phyloP scores from a whole-genome alignment of 2,113 vertebrate species.

The Ammodytes marinus region DNA sequence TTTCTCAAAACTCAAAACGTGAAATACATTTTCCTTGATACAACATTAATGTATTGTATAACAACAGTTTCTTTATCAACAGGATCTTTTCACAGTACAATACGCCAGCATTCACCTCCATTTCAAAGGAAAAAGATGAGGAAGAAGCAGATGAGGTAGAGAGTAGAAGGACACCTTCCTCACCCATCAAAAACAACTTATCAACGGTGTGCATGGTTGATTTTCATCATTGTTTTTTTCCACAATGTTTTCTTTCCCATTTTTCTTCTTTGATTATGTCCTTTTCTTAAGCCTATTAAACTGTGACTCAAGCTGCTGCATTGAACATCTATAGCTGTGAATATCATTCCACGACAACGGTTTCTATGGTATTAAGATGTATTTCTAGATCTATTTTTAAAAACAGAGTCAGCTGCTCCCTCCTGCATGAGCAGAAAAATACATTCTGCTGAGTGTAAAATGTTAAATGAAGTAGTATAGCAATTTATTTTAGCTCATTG shows the following conservation, averaged over 20 bases:
- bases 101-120: not conserved
- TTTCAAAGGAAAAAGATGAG: conserved; percentile 2
- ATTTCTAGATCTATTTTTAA: not conserved
- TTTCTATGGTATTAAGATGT: not conserved
- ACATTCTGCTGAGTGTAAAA: not conserved
- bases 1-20: not conserved
- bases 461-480: not conserved
- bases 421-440: not conserved
- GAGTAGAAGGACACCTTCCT: not conserved
- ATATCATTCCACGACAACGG: not conserved
- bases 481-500: not conserved
- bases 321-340: not conserved
- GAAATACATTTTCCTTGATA: not conserved
- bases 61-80: conserved; percentile 23
- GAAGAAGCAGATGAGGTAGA: conserved; percentile 7
- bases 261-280: not conserved
- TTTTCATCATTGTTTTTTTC: not conserved
- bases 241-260: not conserved
- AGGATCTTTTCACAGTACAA: conserved; percentile 26
- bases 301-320: not conserved
- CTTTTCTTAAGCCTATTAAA: not conserved
- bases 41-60: not conserved
- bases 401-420: not conserved
- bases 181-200: conserved; percentile 1
- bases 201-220: conserved; percentile 31